Evolutionary conservation across 2,888 invertebrate species (phyloP).

Genomic region (Volucella inflata): DNA sequence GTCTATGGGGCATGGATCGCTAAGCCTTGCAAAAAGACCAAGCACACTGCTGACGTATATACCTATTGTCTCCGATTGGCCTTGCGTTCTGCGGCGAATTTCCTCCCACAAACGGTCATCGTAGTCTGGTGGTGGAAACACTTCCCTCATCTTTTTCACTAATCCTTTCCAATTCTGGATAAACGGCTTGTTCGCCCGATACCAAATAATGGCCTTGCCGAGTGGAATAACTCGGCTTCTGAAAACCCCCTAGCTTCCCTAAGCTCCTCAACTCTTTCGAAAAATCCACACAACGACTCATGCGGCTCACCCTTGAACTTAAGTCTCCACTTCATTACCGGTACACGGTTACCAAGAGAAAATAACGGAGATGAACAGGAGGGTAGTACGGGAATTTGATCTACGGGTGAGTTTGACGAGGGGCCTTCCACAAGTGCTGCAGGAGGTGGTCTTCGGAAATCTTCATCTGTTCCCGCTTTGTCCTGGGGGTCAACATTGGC

Average conservation of each 20-base stretch:
- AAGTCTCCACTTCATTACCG: neutral
- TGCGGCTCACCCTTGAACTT: neutral
- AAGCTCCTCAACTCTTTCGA: neutral
- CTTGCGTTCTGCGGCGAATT: conserved; percentile 1
- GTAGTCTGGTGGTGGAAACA: neutral
- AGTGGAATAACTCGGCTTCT: too few relatives aligned
- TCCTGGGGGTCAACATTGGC: neutral
- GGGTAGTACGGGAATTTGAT: neutral
- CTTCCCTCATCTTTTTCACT: too few relatives aligned
- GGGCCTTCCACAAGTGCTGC: too few relatives aligned
- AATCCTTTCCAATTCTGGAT: too few relatives aligned
- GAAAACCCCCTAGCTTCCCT: too few relatives aligned
- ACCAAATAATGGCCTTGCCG: too few relatives aligned
- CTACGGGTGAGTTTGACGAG: neutral
- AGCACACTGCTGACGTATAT: conserved; percentile 14
- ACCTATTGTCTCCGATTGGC: conserved; percentile 20
- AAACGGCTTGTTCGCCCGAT: too few relatives aligned
- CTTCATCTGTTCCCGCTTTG: too few relatives aligned
- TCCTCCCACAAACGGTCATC: conserved; percentile 15
- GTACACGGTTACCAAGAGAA: neutral
- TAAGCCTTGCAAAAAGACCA: conserved; percentile 2
- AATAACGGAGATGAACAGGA: too few relatives aligned
- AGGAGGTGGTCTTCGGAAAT: too few relatives aligned
- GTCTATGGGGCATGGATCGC: neutral
- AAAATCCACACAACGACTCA: neutral